Base-by-base conservation (phyloP, 2,797 vertebrate genomes). In the Cirrhinus mrigala region DNA sequence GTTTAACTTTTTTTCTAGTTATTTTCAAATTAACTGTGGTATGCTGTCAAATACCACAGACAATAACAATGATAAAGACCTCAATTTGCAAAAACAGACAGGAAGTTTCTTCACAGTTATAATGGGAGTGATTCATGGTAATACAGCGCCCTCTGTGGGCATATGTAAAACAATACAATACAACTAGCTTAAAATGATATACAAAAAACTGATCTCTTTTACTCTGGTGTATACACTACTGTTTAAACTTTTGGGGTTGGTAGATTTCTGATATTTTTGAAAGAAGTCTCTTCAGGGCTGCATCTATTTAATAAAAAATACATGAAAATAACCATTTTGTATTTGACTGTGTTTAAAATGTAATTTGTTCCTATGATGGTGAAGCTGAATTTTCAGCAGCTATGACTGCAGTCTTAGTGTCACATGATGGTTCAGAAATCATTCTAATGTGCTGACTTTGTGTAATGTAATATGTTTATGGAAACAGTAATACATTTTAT, bases 121-220 rank as follows among this genome's bases (percentile, higher is more conserved):
- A 62, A 52, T 52, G 8, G 18, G 20, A 10, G 40, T 52, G 18
- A 52, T 68, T 1, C 10, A 56, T 58, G n/a, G 24, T n/a, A 4
- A 68, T 69, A 33, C 50, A 78, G 50, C 50, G 2, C 74, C 82
- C 74, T 70, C 74, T 84, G 56, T 58, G 6, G 82, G 64, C 4
- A 69, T 8, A 77, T 29, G 46, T 27, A 69, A 46, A 46, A 33
- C 33, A 60, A 18, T 73, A 46, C 79, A 66, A 37, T 62, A 78
- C 64, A 66, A 46, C 18, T 22, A 20, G 46, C 58, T 27, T 33
- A 15, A 79, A 18, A 64, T 79, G 24, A 7, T 46, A 3, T 15
- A 40, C 12, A 54, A 58, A 40, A 12, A 33, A 33, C 20, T 24
- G 33, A 33, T 33, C 16, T 20, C 33, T 37, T 66, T 64, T 27